Conservation (phyloP, 1,140 invertebrate genomes). For the Pemphigus obesinymphae region DNA sequence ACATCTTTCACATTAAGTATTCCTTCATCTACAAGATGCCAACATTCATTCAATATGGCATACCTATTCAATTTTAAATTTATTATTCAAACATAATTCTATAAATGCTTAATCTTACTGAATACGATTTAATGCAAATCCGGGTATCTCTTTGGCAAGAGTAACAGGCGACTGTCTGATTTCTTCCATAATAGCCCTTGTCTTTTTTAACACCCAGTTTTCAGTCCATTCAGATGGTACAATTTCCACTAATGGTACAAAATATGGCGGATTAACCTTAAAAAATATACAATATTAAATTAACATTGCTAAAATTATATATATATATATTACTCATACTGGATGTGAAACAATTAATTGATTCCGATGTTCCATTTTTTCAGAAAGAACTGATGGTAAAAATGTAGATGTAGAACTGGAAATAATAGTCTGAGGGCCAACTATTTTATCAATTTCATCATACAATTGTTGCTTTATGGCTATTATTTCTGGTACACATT, state of each 20-base stretch:
- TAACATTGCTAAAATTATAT: background rate
- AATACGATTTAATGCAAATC: conserved; percentile 90
- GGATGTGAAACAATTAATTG: conserved; percentile 83
- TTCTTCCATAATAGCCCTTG: conserved; percentile 73
- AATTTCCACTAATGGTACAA: conserved; percentile 88
- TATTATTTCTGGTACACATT: conserved; percentile 87
- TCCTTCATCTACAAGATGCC: conserved; percentile 78
- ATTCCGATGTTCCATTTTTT: conserved; percentile 69
- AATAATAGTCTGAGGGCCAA: conserved; percentile 68
- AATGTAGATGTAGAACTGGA: conserved; percentile 91
- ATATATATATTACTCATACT: conserved; percentile 54
- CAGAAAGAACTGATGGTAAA: conserved; percentile 76
- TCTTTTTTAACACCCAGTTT: conserved; percentile 60
- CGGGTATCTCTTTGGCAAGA: conserved; percentile 78
- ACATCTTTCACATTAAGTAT: conserved; percentile 82
- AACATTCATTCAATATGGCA: conserved; percentile 88
- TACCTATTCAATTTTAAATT: conserved; percentile 59
- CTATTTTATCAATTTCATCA: conserved; percentile 67
- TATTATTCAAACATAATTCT: background rate
- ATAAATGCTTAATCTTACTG: conserved; percentile 55
- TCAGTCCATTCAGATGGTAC: conserved; percentile 88
- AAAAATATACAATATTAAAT: background rate
- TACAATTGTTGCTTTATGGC: conserved; percentile 80
- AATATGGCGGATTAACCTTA: conserved; percentile 91
- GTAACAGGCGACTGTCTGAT: conserved; percentile 87